Conservation (phyloP, 37 sponge, comb jelly and placozoan genomes). For the Bolinopsis microptera region DNA sequence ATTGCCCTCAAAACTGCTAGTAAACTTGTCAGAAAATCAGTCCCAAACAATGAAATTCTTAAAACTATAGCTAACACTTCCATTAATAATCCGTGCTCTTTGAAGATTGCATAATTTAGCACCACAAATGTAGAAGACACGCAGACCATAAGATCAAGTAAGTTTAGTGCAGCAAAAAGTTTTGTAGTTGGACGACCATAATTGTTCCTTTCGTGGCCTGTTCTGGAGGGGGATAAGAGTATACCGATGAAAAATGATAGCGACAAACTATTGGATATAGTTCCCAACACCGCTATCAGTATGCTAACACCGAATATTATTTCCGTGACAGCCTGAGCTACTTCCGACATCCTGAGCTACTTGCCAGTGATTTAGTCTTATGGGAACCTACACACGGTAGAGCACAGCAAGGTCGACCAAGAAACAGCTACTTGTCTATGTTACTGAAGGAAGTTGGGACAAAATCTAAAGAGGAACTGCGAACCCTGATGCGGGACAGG, state of each 20-base stretch:
- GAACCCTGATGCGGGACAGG: too few relatives aligned
- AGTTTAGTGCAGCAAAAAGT: background rate
- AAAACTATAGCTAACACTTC: background rate
- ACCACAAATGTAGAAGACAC: background rate
- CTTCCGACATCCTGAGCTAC: too few relatives aligned
- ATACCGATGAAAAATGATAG: background rate
- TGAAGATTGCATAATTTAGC: background rate
- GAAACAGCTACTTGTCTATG: too few relatives aligned
- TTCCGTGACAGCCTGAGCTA: too few relatives aligned
- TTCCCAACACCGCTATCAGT: background rate
- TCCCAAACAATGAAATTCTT: background rate
- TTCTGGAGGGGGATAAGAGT: background rate
- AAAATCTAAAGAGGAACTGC: too few relatives aligned
- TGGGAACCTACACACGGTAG: too few relatives aligned
- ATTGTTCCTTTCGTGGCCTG: background rate
- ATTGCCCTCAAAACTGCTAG: background rate
- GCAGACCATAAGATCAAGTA: background rate
- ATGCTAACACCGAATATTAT: too few relatives aligned
- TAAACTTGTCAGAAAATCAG: background rate
- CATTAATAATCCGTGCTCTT: background rate
- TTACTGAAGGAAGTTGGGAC: too few relatives aligned
- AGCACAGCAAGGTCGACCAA: too few relatives aligned
- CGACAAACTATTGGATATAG: background rate
- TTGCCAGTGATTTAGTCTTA: too few relatives aligned
- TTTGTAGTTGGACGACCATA: too few relatives aligned